These are phyloP conservation scores for Pygmarrhopalites habei DNA, from an alignment of 1,140 invertebrate genomes.

Conservation along the genomic window DNA sequence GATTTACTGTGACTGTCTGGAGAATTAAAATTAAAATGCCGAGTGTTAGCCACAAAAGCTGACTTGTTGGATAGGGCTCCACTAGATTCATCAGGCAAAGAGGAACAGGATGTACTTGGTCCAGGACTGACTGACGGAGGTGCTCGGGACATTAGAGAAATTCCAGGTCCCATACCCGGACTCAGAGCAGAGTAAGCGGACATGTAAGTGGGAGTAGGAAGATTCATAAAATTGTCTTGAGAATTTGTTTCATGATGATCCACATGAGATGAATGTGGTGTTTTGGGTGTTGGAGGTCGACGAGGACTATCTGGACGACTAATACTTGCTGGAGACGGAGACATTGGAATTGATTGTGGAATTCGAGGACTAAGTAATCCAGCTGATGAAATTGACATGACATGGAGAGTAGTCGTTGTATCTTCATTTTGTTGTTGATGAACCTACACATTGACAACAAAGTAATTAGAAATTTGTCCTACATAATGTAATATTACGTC, in stretches of 20 bases:
- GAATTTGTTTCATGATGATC: not conserved
- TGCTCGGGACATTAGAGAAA: not conserved
- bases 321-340: not conserved
- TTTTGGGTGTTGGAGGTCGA: not conserved
- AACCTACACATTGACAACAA: too few relatives aligned
- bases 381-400: not conserved
- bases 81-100: too few relatives aligned
- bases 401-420: too few relatives aligned
- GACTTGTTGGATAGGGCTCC: too few relatives aligned
- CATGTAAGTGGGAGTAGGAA: not conserved
- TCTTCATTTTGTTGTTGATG: too few relatives aligned
- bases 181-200: not conserved
- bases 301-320: not conserved
- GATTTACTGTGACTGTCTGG: too few relatives aligned
- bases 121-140: not conserved
- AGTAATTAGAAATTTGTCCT: too few relatives aligned
- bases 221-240: not conserved
- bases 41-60: too few relatives aligned
- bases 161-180: conserved; percentile 1
- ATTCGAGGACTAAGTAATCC: not conserved
- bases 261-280: not conserved
- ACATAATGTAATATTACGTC: too few relatives aligned
- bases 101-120: not conserved
- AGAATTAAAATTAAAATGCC: too few relatives aligned
- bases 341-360: not conserved